Percentiles rank a stretch among this genome's conserved stretches.
phyloP scores from a whole-genome alignment of 2,113 vertebrate genomes.

The Galeopterus variegatus region DNA sequence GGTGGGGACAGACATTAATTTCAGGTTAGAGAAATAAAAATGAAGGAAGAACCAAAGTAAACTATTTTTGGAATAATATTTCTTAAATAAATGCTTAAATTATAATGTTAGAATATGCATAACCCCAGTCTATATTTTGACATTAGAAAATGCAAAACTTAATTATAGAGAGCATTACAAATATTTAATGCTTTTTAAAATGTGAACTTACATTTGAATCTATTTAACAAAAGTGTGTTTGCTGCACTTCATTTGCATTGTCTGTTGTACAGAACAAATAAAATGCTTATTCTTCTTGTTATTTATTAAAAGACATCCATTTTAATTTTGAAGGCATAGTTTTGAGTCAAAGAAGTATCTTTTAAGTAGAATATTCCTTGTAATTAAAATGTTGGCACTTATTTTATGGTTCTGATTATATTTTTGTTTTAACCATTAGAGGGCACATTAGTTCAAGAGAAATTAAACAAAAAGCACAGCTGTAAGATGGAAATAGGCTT shows the following conservation, averaged over 20 bases:
- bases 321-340: conserved; percentile 75
- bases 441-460: conserved; percentile 72
- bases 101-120: not conserved
- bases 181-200: not conserved
- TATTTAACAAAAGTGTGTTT: conserved; percentile 30
- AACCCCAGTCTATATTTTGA: not conserved
- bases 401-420: conserved; percentile 72
- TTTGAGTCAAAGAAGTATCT: conserved; percentile 72
- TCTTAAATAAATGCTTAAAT: conserved; percentile 47
- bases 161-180: conserved; percentile 52
- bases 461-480: conserved; percentile 58
- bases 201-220: conserved; percentile 35
- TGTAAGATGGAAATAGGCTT: not conserved
- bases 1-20: not conserved
- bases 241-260: not conserved
- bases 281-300: conserved; percentile 79
- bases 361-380: conserved; percentile 71
- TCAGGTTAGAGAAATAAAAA: conserved; percentile 57
- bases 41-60: conserved; percentile 45
- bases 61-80: conserved; percentile 48
- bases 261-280: conserved; percentile 73
- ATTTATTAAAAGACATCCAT: conserved; percentile 81
- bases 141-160: conserved; percentile 8
- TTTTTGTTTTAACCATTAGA: conserved; percentile 83
- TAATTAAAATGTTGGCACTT: conserved; percentile 43